These are phyloP conservation scores for Arrhopalites spinosus DNA, from an alignment of 2,888 invertebrate genomes.

Conservation along the genomic window DNA sequence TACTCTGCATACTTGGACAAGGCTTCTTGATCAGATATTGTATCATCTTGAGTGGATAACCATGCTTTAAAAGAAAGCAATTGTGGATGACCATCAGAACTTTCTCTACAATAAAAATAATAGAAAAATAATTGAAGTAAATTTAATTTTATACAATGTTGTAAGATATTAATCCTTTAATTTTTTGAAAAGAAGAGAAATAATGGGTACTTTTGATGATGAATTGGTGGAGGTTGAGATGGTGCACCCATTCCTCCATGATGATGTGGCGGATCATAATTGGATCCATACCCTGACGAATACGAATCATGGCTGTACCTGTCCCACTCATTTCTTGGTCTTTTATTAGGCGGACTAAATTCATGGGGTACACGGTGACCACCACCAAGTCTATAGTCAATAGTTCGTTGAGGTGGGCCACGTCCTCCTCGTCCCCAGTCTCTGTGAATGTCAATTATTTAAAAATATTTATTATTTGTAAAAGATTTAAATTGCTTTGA, in stretches of 20 bases:
- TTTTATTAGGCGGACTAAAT: slow-evolving; percentile 55
- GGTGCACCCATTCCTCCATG: slow-evolving; percentile 69
- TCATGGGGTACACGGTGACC: slow-evolving; percentile 50
- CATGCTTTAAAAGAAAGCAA: slow-evolving; percentile 98
- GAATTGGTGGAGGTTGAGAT: slow-evolving; percentile 63
- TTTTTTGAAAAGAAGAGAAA: neutral
- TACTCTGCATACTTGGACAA: slow-evolving; percentile 97
- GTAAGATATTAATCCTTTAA: neutral
- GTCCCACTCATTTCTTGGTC: slow-evolving; percentile 55
- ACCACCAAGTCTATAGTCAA: slow-evolving; percentile 55
- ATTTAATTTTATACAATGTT: neutral
- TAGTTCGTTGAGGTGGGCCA: slow-evolving; percentile 48
- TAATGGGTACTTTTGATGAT: neutral
- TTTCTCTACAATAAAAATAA: slow-evolving; percentile 52
- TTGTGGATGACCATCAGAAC: slow-evolving; percentile 68
- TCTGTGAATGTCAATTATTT: slow-evolving; percentile 25
- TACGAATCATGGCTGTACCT: slow-evolving; percentile 49
- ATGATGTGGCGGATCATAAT: slow-evolving; percentile 43
- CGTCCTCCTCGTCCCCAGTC: slow-evolving; percentile 50
- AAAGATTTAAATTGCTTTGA: neutral
- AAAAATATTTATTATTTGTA: neutral
- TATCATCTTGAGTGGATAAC: slow-evolving; percentile 93
- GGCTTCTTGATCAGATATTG: slow-evolving; percentile 95
- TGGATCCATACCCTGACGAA: slow-evolving; percentile 49
- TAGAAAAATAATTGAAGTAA: neutral